These are phyloP conservation scores for Marmota monax DNA, from an alignment of 2,113 vertebrate species.

Conservation along the genomic window DNA sequence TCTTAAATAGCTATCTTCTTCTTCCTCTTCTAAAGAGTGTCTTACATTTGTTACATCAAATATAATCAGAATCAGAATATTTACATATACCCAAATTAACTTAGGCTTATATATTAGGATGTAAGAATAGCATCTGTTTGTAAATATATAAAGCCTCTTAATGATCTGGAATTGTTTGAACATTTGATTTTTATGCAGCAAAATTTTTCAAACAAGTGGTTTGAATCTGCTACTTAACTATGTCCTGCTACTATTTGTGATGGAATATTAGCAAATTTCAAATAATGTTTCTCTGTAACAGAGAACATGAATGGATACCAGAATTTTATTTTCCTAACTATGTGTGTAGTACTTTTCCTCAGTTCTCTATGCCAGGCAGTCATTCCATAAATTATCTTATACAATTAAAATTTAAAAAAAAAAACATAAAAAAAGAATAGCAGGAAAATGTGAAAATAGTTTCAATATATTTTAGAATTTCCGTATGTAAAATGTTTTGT, in stretches of 20 bases:
- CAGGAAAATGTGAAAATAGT: slow-evolving; percentile 86
- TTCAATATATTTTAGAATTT: slow-evolving; percentile 78
- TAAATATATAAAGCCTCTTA: slow-evolving; percentile 70
- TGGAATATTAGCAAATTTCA: slow-evolving; percentile 85
- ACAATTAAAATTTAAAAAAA: slow-evolving; percentile 58
- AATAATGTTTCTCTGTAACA: slow-evolving; percentile 85
- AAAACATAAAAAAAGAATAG: slow-evolving; percentile 72
- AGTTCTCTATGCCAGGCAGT: slow-evolving; percentile 71
- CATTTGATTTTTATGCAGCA: slow-evolving; percentile 70
- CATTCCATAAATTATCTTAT: slow-evolving; percentile 82
- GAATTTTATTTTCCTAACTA: slow-evolving; percentile 84
- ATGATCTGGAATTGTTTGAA: slow-evolving; percentile 73
- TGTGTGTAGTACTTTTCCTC: slow-evolving; percentile 76
- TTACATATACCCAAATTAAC: slow-evolving; percentile 50
- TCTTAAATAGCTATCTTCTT: slow-evolving; percentile 21
- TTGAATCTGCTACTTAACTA: slow-evolving; percentile 82
- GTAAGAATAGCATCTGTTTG: slow-evolving; percentile 69
- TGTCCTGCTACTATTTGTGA: slow-evolving; percentile 83
- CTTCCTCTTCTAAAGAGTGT: slow-evolving; percentile 19
- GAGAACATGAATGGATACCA: slow-evolving; percentile 81
- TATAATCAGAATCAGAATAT: slow-evolving; percentile 59
- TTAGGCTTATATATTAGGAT: slow-evolving; percentile 61
- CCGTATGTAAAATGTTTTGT: slow-evolving; percentile 77
- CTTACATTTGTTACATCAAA: slow-evolving; percentile 71
- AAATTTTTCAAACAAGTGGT: slow-evolving; percentile 63